These are phyloP conservation scores for Sphaeridia pumilis DNA, from an alignment of 2,888 invertebrate genomes.

Conservation along the genomic window DNA sequence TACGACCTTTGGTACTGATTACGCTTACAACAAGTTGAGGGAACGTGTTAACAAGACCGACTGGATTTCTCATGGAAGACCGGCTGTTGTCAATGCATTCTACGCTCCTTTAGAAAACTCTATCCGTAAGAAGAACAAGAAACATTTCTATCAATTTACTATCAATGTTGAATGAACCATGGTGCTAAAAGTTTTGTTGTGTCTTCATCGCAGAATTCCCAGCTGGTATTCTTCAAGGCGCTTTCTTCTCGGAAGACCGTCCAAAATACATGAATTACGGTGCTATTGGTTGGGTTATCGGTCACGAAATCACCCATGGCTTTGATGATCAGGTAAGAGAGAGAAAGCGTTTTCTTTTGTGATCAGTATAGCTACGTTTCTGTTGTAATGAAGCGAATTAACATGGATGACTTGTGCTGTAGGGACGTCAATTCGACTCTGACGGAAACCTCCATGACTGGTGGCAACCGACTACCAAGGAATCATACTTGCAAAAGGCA, in stretches of 20 bases:
- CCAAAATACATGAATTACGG: constrained; percentile 88
- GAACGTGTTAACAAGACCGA: constrained; percentile 72
- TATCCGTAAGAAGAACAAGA: constrained; percentile 56
- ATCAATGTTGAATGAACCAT: neutral
- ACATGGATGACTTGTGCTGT: constrained; percentile 15
- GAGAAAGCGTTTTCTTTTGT: no score
- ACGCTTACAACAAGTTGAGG: constrained; percentile 62
- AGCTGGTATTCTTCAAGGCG: constrained; percentile 83
- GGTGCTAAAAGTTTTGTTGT: neutral
- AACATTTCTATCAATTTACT: constrained; percentile 4
- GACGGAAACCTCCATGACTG: constrained; percentile 83
- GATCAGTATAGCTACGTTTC: no score
- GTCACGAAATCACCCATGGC: constrained; percentile 72
- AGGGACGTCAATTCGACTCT: constrained; percentile 83
- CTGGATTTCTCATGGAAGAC: constrained; percentile 74
- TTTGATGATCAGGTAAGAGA: constrained; percentile 58
- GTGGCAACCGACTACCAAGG: constrained; percentile 78
- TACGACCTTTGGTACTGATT: constrained; percentile 67
- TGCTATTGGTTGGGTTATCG: constrained; percentile 80
- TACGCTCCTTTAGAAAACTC: constrained; percentile 76
- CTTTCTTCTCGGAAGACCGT: constrained; percentile 76
- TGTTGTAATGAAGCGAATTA: no score
- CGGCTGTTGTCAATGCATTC: constrained; percentile 75
- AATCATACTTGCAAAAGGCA: constrained; percentile 68
- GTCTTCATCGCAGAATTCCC: constrained; percentile 62